Conservation (phyloP, 2,797 vertebrate species). For the Podargus strigoides region DNA sequence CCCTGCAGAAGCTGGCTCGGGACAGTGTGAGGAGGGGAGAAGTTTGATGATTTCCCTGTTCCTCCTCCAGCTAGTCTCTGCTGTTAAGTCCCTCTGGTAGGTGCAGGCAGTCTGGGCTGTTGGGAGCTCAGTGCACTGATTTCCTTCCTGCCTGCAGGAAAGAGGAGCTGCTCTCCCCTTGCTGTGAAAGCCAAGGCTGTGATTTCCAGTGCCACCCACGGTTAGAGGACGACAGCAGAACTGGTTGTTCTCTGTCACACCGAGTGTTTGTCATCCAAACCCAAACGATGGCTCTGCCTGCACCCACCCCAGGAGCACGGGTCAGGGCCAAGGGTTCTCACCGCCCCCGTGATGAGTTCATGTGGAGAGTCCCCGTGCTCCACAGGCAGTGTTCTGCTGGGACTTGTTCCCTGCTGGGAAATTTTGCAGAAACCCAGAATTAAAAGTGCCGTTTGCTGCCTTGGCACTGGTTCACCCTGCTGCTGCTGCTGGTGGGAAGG, state of each 20-base stretch:
- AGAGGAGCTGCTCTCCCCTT: background rate
- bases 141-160: background rate
- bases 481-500: background rate
- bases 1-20: background rate
- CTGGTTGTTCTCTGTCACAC: background rate
- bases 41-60: background rate
- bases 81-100: background rate
- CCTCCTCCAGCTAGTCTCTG: background rate
- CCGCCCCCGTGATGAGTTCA: background rate
- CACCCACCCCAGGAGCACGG: background rate
- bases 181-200: background rate
- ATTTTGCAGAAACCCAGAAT: background rate
- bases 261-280: background rate
- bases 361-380: background rate
- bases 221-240: background rate
- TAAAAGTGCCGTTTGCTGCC: background rate
- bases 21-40: background rate
- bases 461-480: background rate
- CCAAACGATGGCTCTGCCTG: background rate
- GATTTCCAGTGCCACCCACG: background rate
- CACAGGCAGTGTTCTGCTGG: background rate
- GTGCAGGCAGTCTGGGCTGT: background rate
- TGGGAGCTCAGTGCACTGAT: background rate
- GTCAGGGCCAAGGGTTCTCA: background rate
- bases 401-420: constrained; percentile 37